A percentile compares a stretch with the other conserved stretches of the same genome.
Conservation (phyloP, 2,113 vertebrate genomes). For the Hystrix cristata region DNA sequence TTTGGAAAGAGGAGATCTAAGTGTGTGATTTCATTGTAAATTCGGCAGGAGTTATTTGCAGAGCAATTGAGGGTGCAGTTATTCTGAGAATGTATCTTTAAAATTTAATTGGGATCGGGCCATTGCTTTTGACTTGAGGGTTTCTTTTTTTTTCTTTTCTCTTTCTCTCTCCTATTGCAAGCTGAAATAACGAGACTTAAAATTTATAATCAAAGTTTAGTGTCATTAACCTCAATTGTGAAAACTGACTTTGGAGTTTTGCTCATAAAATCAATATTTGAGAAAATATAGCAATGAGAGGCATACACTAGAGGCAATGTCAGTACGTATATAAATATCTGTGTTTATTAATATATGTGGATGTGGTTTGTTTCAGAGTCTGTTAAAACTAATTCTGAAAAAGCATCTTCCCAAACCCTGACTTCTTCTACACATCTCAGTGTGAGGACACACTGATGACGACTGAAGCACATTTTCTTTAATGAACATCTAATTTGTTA, state of each 20-base stretch:
- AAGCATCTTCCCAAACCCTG: slow-evolving; percentile 60
- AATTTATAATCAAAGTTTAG: slow-evolving; percentile 89
- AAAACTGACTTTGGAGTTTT: slow-evolving; percentile 84
- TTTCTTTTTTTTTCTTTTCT: not conserved
- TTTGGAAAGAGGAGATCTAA: slow-evolving; percentile 59
- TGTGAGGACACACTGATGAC: slow-evolving; percentile 30
- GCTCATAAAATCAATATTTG: slow-evolving; percentile 81
- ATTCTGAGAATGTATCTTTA: slow-evolving; percentile 77
- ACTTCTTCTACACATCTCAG: not conserved
- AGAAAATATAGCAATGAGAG: slow-evolving; percentile 78
- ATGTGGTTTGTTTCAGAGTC: slow-evolving; percentile 48
- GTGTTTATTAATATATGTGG: not conserved
- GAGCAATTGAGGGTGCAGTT: slow-evolving; percentile 62
- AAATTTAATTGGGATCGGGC: slow-evolving; percentile 85
- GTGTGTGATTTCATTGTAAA: slow-evolving; percentile 19
- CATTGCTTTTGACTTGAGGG: slow-evolving; percentile 17
- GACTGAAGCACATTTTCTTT: slow-evolving; percentile 62
- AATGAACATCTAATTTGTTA: slow-evolving; percentile 85
- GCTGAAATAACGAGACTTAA: slow-evolving; percentile 77
- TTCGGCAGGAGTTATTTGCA: slow-evolving; percentile 64
- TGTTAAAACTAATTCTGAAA: slow-evolving; percentile 60
- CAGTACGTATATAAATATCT: not conserved
- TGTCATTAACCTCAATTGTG: slow-evolving; percentile 86
- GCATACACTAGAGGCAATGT: slow-evolving; percentile 39
- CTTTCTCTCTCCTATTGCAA: slow-evolving; percentile 62